Base-by-base conservation (phyloP, 53 echinoderm and acorn worm species). In the Zoroaster sp. region DNA sequence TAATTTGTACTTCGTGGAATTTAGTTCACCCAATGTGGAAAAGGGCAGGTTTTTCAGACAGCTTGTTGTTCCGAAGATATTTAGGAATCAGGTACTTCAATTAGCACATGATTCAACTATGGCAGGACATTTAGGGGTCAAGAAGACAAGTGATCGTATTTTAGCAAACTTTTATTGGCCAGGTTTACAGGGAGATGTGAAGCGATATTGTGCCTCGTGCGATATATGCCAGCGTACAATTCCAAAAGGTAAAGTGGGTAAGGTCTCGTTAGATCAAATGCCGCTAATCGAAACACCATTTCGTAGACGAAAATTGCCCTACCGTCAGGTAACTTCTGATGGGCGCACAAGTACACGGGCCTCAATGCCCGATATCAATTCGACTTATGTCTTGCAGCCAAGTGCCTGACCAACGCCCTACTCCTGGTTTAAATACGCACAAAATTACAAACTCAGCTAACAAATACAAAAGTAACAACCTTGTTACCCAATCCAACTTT, bases 71-170 rank as follows among this genome's bases (percentile, higher is more conserved):
- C 91, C 91, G 1, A 69, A 76, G 25, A 5, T 12, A 11, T 87
- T 52, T 28, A 44, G 79, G 28, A 15, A 41, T 17, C 28, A 77
- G 40, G 91, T 91, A 1, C 78, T 91, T n/a, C 35, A 66, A 18
- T 37, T 91, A n/a, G 91, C 86, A 10, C 91, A 91, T n/a, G 90
- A 90, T 47, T 83, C 65, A 30, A 38, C 83, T 15, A 38, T 90
- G 83, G 63, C 90, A 11, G 83, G 90, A 36, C 91, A 91, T 67
- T n/a, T 91, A 0, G 25, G 76, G 5, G 72, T 43, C 14, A 91
- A 87, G 78, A 91, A 91, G 55, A 77, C 77, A 0, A n/a, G 17
- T 12, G 87, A 87, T 52, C 41, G 87, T 11, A 53, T 87, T 33
- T 21, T 69, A 23, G 69, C 54, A 38, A 87, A 87, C 35, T 87